Evolutionary conservation across 2,113 vertebrate species (phyloP).

Genomic region (Herpailurus yagouaroundi): DNA sequence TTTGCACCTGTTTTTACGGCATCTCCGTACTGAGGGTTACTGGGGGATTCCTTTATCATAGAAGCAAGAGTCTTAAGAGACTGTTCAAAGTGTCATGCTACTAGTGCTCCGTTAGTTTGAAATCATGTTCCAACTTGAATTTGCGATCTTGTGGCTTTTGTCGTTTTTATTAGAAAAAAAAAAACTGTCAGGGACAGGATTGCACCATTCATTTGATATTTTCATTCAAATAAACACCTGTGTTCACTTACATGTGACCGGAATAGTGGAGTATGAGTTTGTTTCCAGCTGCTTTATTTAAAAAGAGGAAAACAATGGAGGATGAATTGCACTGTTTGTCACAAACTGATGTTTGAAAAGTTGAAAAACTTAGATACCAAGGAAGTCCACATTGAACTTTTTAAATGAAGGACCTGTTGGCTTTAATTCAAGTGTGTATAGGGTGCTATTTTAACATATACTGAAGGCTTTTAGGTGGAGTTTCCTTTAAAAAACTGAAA

Average conservation of each 20-base stretch:
- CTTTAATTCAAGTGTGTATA: background rate
- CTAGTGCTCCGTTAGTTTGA: background rate
- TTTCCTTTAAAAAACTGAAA: background rate
- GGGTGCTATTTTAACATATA: background rate
- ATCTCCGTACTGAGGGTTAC: background rate
- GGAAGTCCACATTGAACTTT: background rate
- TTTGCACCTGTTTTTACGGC: background rate
- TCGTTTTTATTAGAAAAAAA: background rate
- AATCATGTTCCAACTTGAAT: conserved; percentile 12
- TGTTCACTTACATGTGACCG: background rate
- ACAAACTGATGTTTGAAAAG: conserved; percentile 44
- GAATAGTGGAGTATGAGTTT: background rate
- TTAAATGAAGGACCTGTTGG: background rate
- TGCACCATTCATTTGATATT: conserved; percentile 18
- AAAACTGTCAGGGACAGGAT: background rate
- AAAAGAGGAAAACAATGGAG: conserved; percentile 8
- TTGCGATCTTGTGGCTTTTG: background rate
- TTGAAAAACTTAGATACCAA: background rate
- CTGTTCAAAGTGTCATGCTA: background rate
- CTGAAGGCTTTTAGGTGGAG: background rate
- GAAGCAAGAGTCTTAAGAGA: background rate
- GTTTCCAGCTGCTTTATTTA: conserved; percentile 38
- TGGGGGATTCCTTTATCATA: background rate
- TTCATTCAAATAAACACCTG: conserved; percentile 37
- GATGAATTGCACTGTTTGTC: conserved; percentile 21